phyloP scores from a whole-genome alignment of 1,140 invertebrate species.

The Goniozus legneri region DNA sequence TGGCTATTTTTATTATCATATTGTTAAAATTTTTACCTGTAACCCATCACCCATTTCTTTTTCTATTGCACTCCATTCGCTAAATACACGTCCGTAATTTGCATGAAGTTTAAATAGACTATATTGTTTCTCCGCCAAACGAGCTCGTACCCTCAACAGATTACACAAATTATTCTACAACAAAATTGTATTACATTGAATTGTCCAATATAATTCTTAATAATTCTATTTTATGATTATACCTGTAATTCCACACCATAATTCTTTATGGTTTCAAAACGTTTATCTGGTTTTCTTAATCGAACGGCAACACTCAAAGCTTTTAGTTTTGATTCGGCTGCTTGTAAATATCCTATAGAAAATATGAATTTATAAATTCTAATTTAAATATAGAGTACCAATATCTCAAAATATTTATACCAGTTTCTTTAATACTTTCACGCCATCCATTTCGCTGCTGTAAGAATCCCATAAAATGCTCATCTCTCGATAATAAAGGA shows the following conservation, averaged over 20 bases:
- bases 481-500: conserved; percentile 69
- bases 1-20: no score
- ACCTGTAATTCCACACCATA: conserved; percentile 73
- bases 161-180: conserved; percentile 51
- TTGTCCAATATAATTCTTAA: neutral
- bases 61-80: conserved; percentile 83
- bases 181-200: conserved; percentile 22
- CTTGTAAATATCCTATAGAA: conserved; percentile 63
- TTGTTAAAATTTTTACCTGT: conserved; percentile 56
- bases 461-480: conserved; percentile 72
- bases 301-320: conserved; percentile 71
- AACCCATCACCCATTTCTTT: conserved; percentile 79
- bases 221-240: conserved; percentile 17
- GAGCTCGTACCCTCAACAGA: conserved; percentile 58
- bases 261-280: conserved; percentile 73
- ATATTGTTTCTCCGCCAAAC: conserved; percentile 73
- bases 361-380: no score
- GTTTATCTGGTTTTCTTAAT: conserved; percentile 69
- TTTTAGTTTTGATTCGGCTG: conserved; percentile 75
- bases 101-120: conserved; percentile 78
- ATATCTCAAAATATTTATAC: conserved; percentile 46
- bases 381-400: conserved; percentile 4
- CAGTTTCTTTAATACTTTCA: conserved; percentile 70
- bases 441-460: conserved; percentile 74
- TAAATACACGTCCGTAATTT: conserved; percentile 79